Evolutionary conservation across 2,113 vertebrate species (phyloP), one percentile per base, ranked within the genome.

Genomic region (Gracilinanus agilis): DNA sequence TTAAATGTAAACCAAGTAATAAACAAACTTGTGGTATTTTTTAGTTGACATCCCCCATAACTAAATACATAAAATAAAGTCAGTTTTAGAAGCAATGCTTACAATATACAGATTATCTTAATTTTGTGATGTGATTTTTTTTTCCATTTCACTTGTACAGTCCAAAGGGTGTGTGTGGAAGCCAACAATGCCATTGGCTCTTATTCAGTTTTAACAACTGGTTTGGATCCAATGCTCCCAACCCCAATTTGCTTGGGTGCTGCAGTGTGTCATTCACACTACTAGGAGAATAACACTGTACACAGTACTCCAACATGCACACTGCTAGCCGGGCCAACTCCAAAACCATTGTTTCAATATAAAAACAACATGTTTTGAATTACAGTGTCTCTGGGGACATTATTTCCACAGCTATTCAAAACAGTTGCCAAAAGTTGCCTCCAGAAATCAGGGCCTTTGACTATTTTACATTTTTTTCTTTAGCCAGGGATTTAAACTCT

Each of bases 211-310:
- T 88, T 53, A 96, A 94, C 44, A 92, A 89, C n/a, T 44, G 93
- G 44, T 92, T 56, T 54, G 44, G 91, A 91, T 95, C 96, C 89
- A 94, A 91, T 19, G 83, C 34, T 88, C 92, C 90, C 94, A 96
- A 91, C 97, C 96, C 97, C 54, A 96, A 93, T 96, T 94, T 95
- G 90, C 55, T 95, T 54, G 55, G 96, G 95, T 56, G 93, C 94
- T 88, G 7, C 75, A 56, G 49, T 93, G 27, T 89, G 61, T 92
- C 96, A 96, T 58, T 97, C 95, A 94, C 91, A 88, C 55, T 54
- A 91, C 55, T 49, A 94, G 90, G 29, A 40, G 92, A 83, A 95
- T 88, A 97, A 96, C 88, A 89, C 24, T 89, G 23, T 89, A 53
- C 24, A 27, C 10, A 53, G 49, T 53, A 25, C 24, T 53, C 67